phyloP scores from a whole-genome alignment of 1,140 invertebrate genomes.

The Gryllus bimaculatus region DNA sequence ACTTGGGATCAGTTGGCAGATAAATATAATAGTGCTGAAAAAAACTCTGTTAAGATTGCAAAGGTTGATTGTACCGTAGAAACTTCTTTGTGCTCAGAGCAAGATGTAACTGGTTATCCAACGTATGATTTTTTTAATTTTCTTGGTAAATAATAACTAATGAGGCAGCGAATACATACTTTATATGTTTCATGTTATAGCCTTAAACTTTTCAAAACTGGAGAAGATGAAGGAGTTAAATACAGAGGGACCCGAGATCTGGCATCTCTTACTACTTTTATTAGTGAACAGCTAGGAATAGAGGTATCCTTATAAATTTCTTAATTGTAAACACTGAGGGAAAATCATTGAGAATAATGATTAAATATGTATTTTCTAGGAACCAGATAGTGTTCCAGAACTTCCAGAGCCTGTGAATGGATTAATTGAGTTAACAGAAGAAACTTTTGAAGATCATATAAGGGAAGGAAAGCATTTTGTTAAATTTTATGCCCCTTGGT shows the following conservation, averaged over 20 bases:
- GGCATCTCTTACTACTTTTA: conserved; percentile 57
- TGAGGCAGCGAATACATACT: not conserved
- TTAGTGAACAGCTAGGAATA: conserved; percentile 55
- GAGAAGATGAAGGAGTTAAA: conserved; percentile 47
- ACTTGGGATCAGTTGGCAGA: conserved; percentile 63
- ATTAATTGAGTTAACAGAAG: conserved; percentile 57
- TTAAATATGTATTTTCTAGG: conserved; percentile 26
- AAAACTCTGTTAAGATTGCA: conserved; percentile 52
- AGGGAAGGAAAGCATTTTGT: conserved; percentile 63
- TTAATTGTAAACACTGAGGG: not conserved
- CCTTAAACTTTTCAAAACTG: conserved; percentile 63
- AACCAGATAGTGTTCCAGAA: conserved; percentile 28
- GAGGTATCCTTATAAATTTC: conserved; percentile 28
- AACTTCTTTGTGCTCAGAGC: conserved; percentile 53
- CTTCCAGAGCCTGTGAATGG: conserved; percentile 38
- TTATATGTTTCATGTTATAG: conserved; percentile 30
- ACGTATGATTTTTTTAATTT: conserved; percentile 36
- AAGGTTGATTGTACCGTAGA: conserved; percentile 72
- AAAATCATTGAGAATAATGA: not conserved
- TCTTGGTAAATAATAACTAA: not conserved
- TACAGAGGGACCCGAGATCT: conserved; percentile 63
- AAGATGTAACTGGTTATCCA: conserved; percentile 66
- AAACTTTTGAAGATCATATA: conserved; percentile 57
- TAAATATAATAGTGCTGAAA: conserved; percentile 51
- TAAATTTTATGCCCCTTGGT: conserved; percentile 81